Conservation (phyloP, 2,888 invertebrate species). For the Epicampocera succincta region DNA sequence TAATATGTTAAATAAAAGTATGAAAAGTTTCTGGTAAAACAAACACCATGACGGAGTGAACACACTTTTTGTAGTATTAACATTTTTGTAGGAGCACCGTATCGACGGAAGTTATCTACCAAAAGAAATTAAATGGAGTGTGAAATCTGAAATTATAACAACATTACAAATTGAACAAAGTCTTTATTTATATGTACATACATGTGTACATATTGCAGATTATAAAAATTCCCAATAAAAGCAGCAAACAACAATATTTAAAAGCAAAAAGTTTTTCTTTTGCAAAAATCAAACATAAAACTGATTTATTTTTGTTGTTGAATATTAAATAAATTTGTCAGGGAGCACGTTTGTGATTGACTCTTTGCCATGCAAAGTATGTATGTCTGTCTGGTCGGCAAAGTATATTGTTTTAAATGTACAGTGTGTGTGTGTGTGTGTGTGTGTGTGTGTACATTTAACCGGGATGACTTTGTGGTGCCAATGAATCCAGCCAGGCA, state of each 20-base stretch:
- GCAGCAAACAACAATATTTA: conserved; percentile 22
- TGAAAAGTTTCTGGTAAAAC: background rate
- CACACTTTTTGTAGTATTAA: background rate
- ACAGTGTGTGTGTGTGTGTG: background rate
- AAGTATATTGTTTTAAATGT: background rate
- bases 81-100: conserved; percentile 3
- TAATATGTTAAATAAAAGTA: too few relatives aligned
- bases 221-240: conserved; percentile 31
- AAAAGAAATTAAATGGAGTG: conserved; percentile 66
- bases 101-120: conserved; percentile 58
- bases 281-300: background rate
- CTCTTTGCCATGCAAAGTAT: conserved; percentile 39
- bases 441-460: background rate
- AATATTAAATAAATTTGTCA: conserved; percentile 63
- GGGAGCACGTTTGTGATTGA: conserved; percentile 53
- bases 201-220: too few relatives aligned
- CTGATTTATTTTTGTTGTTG: conserved; percentile 9
- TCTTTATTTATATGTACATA: conserved; percentile 47
- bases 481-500: conserved; percentile 20
- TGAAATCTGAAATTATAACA: conserved; percentile 62
- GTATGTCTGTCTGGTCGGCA: background rate
- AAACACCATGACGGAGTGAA: background rate
- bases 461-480: conserved; percentile 30
- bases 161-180: conserved; percentile 56
- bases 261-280: conserved; percentile 15